Conservation (phyloP, 2,888 invertebrate genomes). For the Pterostichus madidus region DNA sequence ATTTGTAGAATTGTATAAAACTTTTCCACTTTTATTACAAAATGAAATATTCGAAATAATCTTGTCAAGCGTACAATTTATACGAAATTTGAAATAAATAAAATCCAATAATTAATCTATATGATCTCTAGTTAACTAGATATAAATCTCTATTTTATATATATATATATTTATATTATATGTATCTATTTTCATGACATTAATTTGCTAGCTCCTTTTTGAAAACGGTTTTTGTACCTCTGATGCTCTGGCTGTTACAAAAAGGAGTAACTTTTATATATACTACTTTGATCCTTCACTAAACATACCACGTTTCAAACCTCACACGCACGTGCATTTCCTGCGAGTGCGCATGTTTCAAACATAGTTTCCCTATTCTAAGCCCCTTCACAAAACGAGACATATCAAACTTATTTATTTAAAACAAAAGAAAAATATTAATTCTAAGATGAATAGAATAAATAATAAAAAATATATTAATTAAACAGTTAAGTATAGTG, state of each 20-base stretch:
- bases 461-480: too few relatives aligned
- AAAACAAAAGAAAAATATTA: too few relatives aligned
- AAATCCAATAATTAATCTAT: constrained; percentile 39
- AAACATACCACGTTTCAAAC: constrained; percentile 8
- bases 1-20: too few relatives aligned
- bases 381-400: background rate
- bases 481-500: too few relatives aligned
- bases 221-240: constrained; percentile 67
- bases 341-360: background rate
- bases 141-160: constrained; percentile 40
- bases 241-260: constrained; percentile 66
- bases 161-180: constrained; percentile 46
- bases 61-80: background rate
- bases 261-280: constrained; percentile 66
- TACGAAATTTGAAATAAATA: constrained; percentile 14
- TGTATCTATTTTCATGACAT: constrained; percentile 33
- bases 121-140: constrained; percentile 29
- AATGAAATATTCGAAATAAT: background rate
- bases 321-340: background rate
- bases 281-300: constrained; percentile 49
- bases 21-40: too few relatives aligned
- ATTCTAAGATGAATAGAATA: background rate
- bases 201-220: constrained; percentile 65
- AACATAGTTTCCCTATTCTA: background rate
- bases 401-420: background rate